Conservation (phyloP, 2,113 vertebrate species). For the Campylorhamphus procurvoides region DNA sequence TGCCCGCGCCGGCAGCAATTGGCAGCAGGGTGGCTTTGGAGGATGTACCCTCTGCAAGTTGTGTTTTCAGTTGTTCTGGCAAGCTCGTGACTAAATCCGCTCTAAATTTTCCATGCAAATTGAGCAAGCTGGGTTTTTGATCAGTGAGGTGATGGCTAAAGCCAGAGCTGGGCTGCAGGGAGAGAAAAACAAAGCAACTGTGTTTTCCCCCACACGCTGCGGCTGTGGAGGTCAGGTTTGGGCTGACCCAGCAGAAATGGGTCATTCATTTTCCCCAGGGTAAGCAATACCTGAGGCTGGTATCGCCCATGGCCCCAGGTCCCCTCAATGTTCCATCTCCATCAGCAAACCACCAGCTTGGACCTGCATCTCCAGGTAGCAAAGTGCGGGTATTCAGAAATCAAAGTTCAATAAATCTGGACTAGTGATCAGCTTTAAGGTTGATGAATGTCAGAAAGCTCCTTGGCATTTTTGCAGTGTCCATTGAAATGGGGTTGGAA, state of each 20-base stretch:
- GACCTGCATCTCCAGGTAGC: background rate
- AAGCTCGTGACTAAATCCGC: background rate
- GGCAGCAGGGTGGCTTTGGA: background rate
- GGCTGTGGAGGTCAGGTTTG: background rate
- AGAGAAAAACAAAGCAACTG: background rate
- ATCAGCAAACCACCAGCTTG: background rate
- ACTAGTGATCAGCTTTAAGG: background rate
- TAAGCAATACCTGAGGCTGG: fast-evolving
- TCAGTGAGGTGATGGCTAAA: background rate
- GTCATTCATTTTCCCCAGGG: fast-evolving
- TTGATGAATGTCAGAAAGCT: background rate
- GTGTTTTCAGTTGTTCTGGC: background rate
- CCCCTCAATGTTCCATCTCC: fast-evolving
- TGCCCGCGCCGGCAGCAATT: background rate
- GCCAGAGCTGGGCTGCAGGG: background rate
- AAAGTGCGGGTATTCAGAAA: background rate
- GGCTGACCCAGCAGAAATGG: background rate
- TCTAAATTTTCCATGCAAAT: fast-evolving
- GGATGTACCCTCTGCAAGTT: background rate
- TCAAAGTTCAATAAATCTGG: background rate
- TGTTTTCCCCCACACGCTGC: fast-evolving
- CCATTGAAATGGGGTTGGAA: background rate
- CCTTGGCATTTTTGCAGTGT: background rate
- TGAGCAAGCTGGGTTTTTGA: background rate
- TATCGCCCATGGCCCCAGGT: fast-evolving